These are phyloP conservation scores for Liolophura sinensis DNA, from an alignment of 1,140 invertebrate species.

Conservation along the genomic window DNA sequence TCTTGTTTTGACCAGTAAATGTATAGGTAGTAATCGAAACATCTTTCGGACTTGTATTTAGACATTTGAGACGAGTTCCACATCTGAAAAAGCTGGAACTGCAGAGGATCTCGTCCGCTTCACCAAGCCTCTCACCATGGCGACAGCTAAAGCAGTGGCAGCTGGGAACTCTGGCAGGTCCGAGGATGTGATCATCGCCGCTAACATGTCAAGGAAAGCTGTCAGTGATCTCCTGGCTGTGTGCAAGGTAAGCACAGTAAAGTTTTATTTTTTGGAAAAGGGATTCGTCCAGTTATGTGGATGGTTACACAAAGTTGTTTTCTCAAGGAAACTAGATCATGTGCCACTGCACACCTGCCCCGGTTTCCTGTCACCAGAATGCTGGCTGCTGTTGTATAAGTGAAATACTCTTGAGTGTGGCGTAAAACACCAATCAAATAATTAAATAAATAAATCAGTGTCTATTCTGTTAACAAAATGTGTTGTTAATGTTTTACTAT, in stretches of 20 bases:
- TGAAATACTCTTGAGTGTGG: too few species aligned
- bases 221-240: constrained; percentile 92
- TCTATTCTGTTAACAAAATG: too few species aligned
- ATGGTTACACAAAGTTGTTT: constrained; percentile 37
- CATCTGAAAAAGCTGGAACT: constrained; percentile 70
- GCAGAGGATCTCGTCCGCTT: constrained; percentile 91
- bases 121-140: constrained; percentile 93
- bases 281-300: too few species aligned
- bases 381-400: too few species aligned
- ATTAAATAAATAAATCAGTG: too few species aligned
- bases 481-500: too few species aligned
- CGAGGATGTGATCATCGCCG: constrained; percentile 94
- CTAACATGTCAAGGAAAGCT: constrained; percentile 93
- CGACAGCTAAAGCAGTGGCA: constrained; percentile 92
- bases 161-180: constrained; percentile 93
- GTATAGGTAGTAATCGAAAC: background rate
- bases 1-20: background rate
- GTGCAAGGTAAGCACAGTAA: constrained; percentile 70
- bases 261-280: constrained; percentile 2
- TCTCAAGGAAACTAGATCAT: background rate
- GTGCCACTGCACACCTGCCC: background rate
- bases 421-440: too few species aligned
- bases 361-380: too few species aligned
- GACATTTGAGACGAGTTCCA: constrained; percentile 77
- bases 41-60: constrained; percentile 46